Evolutionary conservation across 30 jellyfish, hydroid and myxozoan genomes (phyloP).

Genomic region (Haliclystus octoradiatus): DNA sequence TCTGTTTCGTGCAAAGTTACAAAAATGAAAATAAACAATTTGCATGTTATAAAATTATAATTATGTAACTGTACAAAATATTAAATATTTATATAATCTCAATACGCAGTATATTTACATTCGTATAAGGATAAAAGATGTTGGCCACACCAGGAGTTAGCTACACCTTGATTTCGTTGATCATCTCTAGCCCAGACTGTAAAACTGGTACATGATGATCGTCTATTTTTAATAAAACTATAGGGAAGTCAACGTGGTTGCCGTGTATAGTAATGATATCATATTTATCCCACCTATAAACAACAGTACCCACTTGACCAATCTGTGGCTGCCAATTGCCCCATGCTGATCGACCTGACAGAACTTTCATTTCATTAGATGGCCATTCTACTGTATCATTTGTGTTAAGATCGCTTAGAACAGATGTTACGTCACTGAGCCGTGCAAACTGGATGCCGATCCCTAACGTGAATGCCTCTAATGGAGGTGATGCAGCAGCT

Average conservation of each 20-base stretch:
- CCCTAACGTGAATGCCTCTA: conserved; percentile 11
- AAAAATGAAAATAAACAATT: too few relatives aligned
- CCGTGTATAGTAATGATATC: conserved; percentile 36
- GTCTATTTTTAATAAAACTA: conserved; percentile 33
- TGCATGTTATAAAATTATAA: too few relatives aligned
- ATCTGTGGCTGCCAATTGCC: conserved; percentile 52
- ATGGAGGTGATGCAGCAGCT: conserved; percentile 41
- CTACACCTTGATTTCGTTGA: neutral
- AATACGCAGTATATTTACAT: too few relatives aligned
- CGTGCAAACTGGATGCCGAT: conserved; percentile 29
- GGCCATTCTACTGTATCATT: conserved; percentile 62
- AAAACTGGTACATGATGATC: conserved; percentile 54
- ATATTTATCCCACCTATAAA: conserved; percentile 53
- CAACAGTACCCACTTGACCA: conserved; percentile 51
- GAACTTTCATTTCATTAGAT: conserved; percentile 37
- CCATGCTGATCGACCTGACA: conserved; percentile 27
- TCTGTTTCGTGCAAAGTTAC: too few relatives aligned
- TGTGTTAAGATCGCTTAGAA: conserved; percentile 29
- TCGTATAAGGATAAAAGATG: too few relatives aligned
- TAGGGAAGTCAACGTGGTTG: conserved; percentile 15
- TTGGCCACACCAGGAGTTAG: too few relatives aligned
- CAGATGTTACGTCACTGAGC: conserved; percentile 29
- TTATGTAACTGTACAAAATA: too few relatives aligned
- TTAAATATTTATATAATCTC: too few relatives aligned
- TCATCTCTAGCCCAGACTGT: conserved; percentile 44